phyloP scores from a whole-genome alignment of 2,113 vertebrate genomes.

The Varanus komodoensis region DNA sequence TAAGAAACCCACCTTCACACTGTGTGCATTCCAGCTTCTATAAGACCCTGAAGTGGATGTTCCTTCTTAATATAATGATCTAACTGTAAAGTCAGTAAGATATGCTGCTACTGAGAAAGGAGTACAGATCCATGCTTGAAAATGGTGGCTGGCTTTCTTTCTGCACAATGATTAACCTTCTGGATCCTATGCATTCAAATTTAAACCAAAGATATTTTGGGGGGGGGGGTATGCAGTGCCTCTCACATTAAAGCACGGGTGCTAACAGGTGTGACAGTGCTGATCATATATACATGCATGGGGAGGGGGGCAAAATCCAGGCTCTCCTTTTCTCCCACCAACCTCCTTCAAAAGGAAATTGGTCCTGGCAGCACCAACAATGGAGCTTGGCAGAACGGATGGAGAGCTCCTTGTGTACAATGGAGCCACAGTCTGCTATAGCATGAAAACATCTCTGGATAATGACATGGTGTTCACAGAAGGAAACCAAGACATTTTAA shows the following conservation, averaged over 20 bases:
- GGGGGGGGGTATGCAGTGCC: background rate
- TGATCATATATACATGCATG: background rate
- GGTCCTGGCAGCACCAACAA: background rate
- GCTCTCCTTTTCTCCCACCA: background rate
- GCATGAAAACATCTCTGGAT: background rate
- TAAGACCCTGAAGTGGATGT: background rate
- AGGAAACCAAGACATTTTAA: background rate
- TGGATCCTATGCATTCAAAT: background rate
- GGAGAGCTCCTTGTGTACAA: background rate
- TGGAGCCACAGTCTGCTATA: background rate
- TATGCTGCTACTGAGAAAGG: background rate
- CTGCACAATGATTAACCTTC: background rate
- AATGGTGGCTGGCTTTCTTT: background rate
- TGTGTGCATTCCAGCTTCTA: background rate
- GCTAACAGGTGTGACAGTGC: too few species aligned
- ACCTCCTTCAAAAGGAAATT: background rate
- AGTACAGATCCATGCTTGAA: background rate
- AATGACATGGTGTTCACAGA: too few species aligned
- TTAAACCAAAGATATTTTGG: too few species aligned
- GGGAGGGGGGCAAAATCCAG: background rate
- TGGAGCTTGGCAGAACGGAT: background rate
- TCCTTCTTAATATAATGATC: too few species aligned
- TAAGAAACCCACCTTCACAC: background rate
- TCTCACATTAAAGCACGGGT: background rate
- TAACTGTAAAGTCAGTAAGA: background rate